phyloP scores from a whole-genome alignment of 53 echinoderm and acorn worm species.

The Holothuria scabra region DNA sequence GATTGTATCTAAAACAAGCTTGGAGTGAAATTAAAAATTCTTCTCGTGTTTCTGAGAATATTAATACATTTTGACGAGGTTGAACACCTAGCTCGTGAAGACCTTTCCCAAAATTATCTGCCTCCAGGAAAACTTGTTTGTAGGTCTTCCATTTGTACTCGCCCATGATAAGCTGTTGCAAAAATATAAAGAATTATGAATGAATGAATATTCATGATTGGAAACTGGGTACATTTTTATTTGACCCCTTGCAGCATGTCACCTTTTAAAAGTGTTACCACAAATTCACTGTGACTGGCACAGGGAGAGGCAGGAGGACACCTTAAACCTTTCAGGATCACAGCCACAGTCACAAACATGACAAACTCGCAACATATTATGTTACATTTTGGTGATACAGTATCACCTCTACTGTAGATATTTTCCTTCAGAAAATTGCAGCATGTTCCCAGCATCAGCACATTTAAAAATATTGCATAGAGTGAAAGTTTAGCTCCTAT shows the following conservation, averaged over 20 bases:
- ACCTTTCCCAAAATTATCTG: constrained; percentile 78
- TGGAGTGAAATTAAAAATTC: constrained; percentile 82
- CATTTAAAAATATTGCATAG: no score
- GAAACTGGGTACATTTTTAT: neutral
- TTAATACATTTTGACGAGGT: constrained; percentile 76
- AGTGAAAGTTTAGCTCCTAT: no score
- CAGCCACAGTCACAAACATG: no score
- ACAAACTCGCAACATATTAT: no score
- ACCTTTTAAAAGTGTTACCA: no score
- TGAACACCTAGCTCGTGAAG: constrained; percentile 72
- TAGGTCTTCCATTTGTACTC: constrained; percentile 83
- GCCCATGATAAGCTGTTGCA: constrained; percentile 73
- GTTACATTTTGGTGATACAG: no score
- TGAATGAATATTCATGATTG: neutral
- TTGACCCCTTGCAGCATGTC: neutral
- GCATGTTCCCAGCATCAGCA: no score
- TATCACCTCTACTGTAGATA: no score
- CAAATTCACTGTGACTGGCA: no score
- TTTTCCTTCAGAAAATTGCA: no score
- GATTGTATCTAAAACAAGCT: constrained; percentile 88
- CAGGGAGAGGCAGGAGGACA: no score
- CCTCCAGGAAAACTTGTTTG: constrained; percentile 62
- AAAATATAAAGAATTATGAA: constrained; percentile 2
- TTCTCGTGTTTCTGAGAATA: constrained; percentile 88
- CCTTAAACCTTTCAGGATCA: no score